Base-by-base conservation (phyloP, 2,888 invertebrate species). In the Dryocosmus kuriphilus region DNA sequence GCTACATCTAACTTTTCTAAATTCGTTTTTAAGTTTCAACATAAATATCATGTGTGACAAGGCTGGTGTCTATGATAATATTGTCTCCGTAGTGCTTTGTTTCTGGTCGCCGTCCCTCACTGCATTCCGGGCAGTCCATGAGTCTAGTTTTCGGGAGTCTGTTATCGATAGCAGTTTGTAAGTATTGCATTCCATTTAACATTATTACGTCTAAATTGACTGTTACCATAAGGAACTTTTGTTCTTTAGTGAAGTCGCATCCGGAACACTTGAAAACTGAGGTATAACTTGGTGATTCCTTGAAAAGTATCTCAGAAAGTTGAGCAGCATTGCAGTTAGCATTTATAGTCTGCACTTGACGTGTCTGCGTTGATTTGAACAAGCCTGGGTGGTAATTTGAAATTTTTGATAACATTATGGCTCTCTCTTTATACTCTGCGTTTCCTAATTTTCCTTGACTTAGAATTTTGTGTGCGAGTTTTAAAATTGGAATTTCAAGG, bases 391-490 rank as follows among this genome's bases (percentile, higher is more conserved):
- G 30, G 55, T 16, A 11, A 32, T 35, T 22, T 11, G 2, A 30
- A 7, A 60, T 60, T 22, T 27, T 30, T 35, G 30, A 32, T 19
- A 74, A 30, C 30, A 74, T 74, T 19, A 30, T 57, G 35, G 30
- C 55, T 57, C 63, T 63, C 30, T 38, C 41, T 41, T 41, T 41
- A 41, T 41, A 41, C 11, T 9, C 16, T 41, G 41, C 41, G 2
- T 14, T 16, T 41, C 14, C 16, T 2, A 41, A 14, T 41, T 41
- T 41, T 9, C 41, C 41, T 41, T 41, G 14, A 9, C 9, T 11
- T 41, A 41, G 55, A 57, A 55, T 74, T 74, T 74, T 55, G 74
- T 60, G 74, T 57, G 57, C 57, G 30, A 30, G 74, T 38, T 41
- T 9, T 2, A 41, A 41, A 9, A 41, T 9, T 9, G 41, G 41